Evolutionary conservation across 2,113 vertebrate species (phyloP).

Genomic region (Gnathonemus longibarbis): DNA sequence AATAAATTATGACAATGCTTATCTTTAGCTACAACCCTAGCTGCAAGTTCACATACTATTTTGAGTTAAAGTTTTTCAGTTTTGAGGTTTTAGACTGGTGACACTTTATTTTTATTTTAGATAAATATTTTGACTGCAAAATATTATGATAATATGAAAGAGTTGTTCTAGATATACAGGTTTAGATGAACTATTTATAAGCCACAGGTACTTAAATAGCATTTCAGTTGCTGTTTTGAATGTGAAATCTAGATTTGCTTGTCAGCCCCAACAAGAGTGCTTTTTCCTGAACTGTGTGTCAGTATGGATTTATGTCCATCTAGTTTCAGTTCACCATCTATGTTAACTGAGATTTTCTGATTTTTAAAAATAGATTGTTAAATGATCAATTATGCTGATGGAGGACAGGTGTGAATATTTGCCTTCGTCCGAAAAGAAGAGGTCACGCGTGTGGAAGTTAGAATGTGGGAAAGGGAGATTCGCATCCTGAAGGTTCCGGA

Average conservation of each 20-base stretch:
- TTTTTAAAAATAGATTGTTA: neutral
- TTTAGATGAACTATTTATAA: neutral
- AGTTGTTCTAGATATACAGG: neutral
- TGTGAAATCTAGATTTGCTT: neutral
- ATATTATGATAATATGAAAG: neutral
- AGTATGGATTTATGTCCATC: neutral
- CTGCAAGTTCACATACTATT: neutral
- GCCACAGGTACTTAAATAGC: neutral
- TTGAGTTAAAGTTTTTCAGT: neutral
- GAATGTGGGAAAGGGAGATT: neutral
- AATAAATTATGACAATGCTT: neutral
- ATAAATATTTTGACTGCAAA: neutral
- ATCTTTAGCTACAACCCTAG: neutral
- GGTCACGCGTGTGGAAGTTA: neutral
- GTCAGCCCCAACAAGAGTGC: neutral
- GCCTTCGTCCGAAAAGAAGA: neutral
- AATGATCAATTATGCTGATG: neutral
- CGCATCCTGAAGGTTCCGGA: neutral
- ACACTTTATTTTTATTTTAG: neutral
- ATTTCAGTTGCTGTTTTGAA: neutral
- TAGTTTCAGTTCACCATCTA: neutral
- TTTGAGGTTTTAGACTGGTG: neutral
- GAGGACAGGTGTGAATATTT: neutral
- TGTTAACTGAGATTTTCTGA: neutral
- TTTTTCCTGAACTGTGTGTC: neutral